A percentile compares a stretch with the other conserved stretches of the same genome.
Evolutionary conservation across 2,113 vertebrate species (phyloP).

Genomic region (Nothocercus nigrocapillus): DNA sequence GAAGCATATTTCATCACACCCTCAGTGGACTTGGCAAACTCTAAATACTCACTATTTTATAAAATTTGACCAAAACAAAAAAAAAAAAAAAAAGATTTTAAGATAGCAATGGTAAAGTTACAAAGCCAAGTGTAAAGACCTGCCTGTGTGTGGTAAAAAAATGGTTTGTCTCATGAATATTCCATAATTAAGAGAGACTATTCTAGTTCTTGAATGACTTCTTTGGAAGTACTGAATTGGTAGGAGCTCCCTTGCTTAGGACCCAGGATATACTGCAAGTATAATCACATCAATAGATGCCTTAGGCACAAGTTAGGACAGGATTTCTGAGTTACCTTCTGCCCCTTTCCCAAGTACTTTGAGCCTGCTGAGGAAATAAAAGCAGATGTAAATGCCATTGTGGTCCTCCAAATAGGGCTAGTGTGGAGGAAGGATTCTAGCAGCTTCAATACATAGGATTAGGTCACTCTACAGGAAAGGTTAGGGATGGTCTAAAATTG

Average conservation of each 20-base stretch:
- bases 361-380: not conserved
- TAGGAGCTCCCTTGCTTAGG: not conserved
- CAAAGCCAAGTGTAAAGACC: not conserved
- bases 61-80: not conserved
- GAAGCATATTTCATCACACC: not conserved
- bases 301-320: fast-evolving
- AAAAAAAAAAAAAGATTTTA: not conserved
- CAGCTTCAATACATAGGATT: not conserved
- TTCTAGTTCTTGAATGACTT: not conserved
- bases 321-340: not conserved
- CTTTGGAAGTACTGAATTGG: not conserved
- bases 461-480: not conserved
- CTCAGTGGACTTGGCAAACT: not conserved
- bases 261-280: not conserved
- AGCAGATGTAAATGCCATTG: not conserved
- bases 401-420: not conserved
- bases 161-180: not conserved
- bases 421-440: not conserved
- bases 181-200: not conserved
- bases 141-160: not conserved
- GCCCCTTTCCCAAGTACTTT: not conserved
- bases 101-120: not conserved
- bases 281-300: not conserved
- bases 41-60: not conserved
- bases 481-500: not conserved